These are phyloP conservation scores for Cyprinus carpio DNA, from an alignment of 2,113 vertebrate genomes.

Conservation along the genomic window DNA sequence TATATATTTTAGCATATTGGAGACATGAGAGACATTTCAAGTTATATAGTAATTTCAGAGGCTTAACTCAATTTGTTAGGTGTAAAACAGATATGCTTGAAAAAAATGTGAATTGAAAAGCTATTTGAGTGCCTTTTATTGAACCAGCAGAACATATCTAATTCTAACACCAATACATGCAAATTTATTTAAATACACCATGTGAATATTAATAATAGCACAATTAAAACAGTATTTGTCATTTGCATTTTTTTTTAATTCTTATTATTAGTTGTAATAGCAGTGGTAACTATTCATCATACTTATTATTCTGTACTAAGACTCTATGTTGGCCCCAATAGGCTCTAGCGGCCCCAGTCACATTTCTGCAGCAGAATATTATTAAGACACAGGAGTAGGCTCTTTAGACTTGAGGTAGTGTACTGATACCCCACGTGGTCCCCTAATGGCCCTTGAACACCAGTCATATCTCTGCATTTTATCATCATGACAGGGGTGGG, in stretches of 20 bases:
- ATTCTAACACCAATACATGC: neutral
- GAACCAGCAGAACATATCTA: neutral
- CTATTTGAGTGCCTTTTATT: neutral
- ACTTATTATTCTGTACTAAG: neutral
- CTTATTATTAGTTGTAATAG: neutral
- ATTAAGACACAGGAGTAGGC: neutral
- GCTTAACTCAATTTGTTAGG: constrained; percentile 27
- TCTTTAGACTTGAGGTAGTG: neutral
- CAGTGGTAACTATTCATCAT: neutral
- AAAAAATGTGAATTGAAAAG: neutral
- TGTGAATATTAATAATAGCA: constrained; percentile 1
- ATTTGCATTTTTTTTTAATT: neutral
- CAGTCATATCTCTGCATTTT: too few species aligned
- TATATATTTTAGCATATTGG: neutral
- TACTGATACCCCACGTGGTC: neutral
- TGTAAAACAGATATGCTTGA: neutral
- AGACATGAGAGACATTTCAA: constrained; percentile 24
- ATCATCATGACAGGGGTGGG: too few species aligned
- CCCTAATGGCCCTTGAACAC: neutral
- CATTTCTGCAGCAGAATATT: neutral
- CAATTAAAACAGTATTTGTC: neutral
- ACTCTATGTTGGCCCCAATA: neutral
- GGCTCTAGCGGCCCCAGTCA: neutral
- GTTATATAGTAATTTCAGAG: neutral
- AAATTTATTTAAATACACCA: neutral